Evolutionary conservation across 2,888 invertebrate species (phyloP).

Genomic region (Amphipyra berbera): DNA sequence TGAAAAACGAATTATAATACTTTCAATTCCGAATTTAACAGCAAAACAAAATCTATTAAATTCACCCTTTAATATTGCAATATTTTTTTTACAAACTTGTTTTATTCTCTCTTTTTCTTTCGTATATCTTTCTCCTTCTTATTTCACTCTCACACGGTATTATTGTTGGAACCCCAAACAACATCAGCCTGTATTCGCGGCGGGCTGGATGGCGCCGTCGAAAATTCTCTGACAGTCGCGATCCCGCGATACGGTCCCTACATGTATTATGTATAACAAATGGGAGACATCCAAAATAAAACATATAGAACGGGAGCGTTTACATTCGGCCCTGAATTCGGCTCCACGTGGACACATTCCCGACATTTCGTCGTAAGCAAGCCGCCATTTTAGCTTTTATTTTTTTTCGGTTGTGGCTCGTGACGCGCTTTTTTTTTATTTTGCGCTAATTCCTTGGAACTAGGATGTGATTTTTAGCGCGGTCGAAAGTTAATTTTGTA

Average conservation of each 20-base stretch:
- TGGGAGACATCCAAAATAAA: slow-evolving; percentile 89
- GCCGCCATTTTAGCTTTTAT: slow-evolving; percentile 60
- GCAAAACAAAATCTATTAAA: background rate
- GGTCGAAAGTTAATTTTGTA: slow-evolving; percentile 36
- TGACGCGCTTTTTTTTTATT: slow-evolving; percentile 46
- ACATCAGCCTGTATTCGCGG: slow-evolving; percentile 76
- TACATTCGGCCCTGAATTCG: slow-evolving; percentile 80
- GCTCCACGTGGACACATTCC: slow-evolving; percentile 83
- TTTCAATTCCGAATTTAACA: background rate
- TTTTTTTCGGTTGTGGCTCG: slow-evolving; percentile 50
- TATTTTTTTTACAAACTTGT: background rate
- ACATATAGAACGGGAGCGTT: slow-evolving; percentile 73
- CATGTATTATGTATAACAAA: slow-evolving; percentile 90
- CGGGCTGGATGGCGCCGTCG: slow-evolving; percentile 84
- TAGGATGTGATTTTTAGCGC: slow-evolving; percentile 36
- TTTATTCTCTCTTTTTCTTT: slow-evolving; percentile 25
- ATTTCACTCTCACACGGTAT: slow-evolving; percentile 28
- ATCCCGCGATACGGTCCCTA: slow-evolving; percentile 85
- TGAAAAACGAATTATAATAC: no score
- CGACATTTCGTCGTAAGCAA: slow-evolving; percentile 77
- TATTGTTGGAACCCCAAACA: slow-evolving; percentile 46
- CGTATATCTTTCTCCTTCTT: slow-evolving; percentile 29
- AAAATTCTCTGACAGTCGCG: slow-evolving; percentile 84
- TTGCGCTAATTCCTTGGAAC: slow-evolving; percentile 48
- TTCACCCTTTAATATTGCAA: background rate